Evolutionary conservation across 2,797 vertebrate genomes (phyloP), one percentile per base, ranked within the genome.

Genomic region (Poliocrania exsul): DNA sequence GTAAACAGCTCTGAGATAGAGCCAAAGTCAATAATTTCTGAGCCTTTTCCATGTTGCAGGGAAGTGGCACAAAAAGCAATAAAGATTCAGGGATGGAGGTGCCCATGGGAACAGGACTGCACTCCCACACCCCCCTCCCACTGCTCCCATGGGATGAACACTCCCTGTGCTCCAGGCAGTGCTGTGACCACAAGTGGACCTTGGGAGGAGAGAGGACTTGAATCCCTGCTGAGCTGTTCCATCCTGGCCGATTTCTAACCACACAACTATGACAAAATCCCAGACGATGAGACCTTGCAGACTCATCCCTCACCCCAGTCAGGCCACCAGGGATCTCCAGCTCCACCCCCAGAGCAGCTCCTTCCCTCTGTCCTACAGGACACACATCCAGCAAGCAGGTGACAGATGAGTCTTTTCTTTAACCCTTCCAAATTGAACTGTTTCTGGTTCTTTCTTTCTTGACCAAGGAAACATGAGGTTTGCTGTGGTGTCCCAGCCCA

Each of bases 181-280:
- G 2, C 18, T 16, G 0, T 11, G 14, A 82, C 88, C 93, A 87
- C 93, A 89, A 58, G 64, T 49, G 71, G 92, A 87, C 89, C 64
- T 95, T 70, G 0, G 28, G 77, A 90, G 82, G 61, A 95, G 61
- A 81, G 90, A 91, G 33, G 67, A 71, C 64, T 85, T 10, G 23
- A 67, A 85, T 80, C 84, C 64, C 84, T 94, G 75, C 84, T 88
- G 61, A 95, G 78, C 88, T 95, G 90, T 57, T 93, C 83, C 44
- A 6, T 46, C 24, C 73, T 19, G 47, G 18, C 12, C 2, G 2
- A 37, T 70, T 96, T 66, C 81, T 54, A 86, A 60, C 87, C 93
- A 61, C 89, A 90, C 38, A 44, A 12, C 75, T 25, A 64, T 1
- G 9, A 86, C 89, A 96, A 57, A 93, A 92, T 73, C 92, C 85